Conservation (phyloP, 2,797 vertebrate genomes). For the Centropyge bicolor region DNA sequence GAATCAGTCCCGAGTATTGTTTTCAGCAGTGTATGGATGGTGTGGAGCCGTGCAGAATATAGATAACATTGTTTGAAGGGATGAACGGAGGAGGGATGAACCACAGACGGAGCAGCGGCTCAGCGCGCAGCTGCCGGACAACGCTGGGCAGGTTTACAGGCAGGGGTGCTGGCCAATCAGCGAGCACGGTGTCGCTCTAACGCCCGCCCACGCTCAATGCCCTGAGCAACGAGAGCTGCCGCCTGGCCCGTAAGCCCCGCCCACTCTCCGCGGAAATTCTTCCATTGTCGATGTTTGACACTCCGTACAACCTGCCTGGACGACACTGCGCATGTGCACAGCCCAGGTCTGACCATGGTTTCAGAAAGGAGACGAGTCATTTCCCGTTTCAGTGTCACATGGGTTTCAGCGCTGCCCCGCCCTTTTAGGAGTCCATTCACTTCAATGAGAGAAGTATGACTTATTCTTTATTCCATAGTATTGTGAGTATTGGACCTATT, state of each 20-base stretch:
- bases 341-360: too few species aligned
- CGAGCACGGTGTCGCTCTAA: background rate
- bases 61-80: constrained; percentile 71
- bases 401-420: too few species aligned
- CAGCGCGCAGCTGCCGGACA: constrained; percentile 65
- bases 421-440: too few species aligned
- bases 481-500: too few species aligned
- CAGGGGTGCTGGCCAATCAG: constrained; percentile 72
- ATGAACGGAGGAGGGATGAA: constrained; percentile 36
- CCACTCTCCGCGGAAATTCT: constrained; percentile 48
- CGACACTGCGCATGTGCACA: too few species aligned
- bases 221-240: constrained; percentile 57
- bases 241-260: background rate
- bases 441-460: too few species aligned
- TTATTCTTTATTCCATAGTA: too few species aligned
- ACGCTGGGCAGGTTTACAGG: constrained; percentile 38
- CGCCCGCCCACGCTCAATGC: too few species aligned
- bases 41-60: constrained; percentile 27
- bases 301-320: background rate
- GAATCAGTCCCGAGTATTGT: constrained; percentile 55
- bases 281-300: constrained; percentile 30
- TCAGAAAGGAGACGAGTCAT: too few species aligned
- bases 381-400: too few species aligned
- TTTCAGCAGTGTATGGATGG: constrained; percentile 29
- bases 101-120: constrained; percentile 48